These are phyloP conservation scores for Antigone vipio DNA, from an alignment of 2,113 vertebrate genomes.

Conservation along the genomic window DNA sequence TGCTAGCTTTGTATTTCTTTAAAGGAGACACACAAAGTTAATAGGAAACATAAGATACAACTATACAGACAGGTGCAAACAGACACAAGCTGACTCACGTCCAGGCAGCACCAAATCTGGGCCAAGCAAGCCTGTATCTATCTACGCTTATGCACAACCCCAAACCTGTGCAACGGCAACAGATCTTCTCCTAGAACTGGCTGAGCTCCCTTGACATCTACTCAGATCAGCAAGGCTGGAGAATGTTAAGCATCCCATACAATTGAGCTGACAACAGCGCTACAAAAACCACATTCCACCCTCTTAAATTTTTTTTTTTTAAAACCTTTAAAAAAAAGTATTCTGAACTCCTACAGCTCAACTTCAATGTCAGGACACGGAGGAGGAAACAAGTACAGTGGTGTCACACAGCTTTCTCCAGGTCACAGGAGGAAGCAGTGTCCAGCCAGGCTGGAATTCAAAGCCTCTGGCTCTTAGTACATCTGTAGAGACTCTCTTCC, in stretches of 20 bases:
- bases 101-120: not conserved
- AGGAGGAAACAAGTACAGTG: not conserved
- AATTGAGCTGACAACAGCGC: not conserved
- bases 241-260: not conserved
- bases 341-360: not conserved
- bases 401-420: not conserved
- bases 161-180: not conserved
- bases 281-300: not conserved
- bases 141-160: rapidly evolving
- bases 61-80: not conserved
- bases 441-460: not conserved
- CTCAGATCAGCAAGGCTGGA: not conserved
- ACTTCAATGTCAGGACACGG: not conserved
- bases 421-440: not conserved
- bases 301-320: not conserved
- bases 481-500: not conserved
- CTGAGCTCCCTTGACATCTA: not conserved
- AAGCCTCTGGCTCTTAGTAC: not conserved
- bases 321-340: not conserved
- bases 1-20: not conserved
- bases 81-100: not conserved
- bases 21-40: not conserved
- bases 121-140: not conserved
- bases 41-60: not conserved
- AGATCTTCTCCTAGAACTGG: not conserved